A percentile compares a stretch with the other conserved stretches of the same genome.
phyloP scores from a whole-genome alignment of 1,140 invertebrate genomes.

The Apis mellifera region DNA sequence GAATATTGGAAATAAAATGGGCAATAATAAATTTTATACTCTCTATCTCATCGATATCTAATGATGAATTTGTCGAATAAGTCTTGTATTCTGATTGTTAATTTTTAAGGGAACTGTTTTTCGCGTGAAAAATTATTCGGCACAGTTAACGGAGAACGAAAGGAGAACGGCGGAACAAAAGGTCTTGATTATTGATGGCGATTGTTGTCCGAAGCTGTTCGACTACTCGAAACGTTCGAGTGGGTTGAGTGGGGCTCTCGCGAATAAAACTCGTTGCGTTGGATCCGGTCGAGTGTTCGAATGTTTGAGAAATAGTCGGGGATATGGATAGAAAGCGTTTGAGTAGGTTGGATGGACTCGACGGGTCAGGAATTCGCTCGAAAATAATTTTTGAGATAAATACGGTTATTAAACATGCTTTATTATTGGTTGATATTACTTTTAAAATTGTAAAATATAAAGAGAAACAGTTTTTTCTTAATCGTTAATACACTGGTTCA shows the following conservation, averaged over 20 bases:
- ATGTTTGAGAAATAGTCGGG: not conserved
- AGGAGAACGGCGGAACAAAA: not conserved
- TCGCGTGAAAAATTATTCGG: not conserved
- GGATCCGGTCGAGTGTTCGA: not conserved
- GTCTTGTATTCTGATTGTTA: too few species aligned
- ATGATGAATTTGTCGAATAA: too few species aligned
- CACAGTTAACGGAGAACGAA: not conserved
- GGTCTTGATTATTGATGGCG: conserved; percentile 8
- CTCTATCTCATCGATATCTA: too few species aligned
- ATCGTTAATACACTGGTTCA: too few species aligned
- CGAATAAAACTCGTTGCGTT: conserved; percentile 8
- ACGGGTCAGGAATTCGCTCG: not conserved
- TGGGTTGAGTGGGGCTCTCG: not conserved
- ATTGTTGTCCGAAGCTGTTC: conserved; percentile 9
- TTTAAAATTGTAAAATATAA: too few species aligned
- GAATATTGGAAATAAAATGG: too few species aligned
- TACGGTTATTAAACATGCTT: too few species aligned
- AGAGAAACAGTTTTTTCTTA: too few species aligned
- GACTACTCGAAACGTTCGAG: conserved; percentile 5
- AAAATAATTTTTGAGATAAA: too few species aligned
- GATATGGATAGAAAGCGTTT: not conserved
- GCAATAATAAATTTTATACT: too few species aligned
- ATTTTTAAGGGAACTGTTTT: too few species aligned
- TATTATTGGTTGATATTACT: too few species aligned
- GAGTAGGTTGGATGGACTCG: not conserved